Percentiles rank a stretch among this genome's conserved stretches.
Evolutionary conservation across 2,888 invertebrate species (phyloP).

Genomic region (Itoplectis maculator): DNA sequence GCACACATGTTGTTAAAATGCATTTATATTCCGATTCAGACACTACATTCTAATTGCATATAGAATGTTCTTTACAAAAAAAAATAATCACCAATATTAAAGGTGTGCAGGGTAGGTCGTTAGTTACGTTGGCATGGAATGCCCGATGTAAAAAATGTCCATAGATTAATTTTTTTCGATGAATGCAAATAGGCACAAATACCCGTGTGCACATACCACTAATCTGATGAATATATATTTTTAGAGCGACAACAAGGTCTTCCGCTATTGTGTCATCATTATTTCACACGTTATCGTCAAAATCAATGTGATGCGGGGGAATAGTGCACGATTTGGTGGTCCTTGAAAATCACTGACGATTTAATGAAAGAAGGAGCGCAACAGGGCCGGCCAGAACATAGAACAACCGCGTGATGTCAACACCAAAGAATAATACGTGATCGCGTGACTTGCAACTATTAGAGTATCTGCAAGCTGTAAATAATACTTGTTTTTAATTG

Average conservation of each 20-base stretch:
- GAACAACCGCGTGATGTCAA: no score
- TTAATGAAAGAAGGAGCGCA: neutral
- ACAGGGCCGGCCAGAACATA: neutral
- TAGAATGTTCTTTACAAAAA: no score
- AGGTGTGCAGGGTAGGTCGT: no score
- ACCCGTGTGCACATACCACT: neutral
- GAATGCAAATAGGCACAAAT: neutral
- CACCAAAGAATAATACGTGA: neutral
- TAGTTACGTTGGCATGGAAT: no score
- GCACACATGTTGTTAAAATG: no score
- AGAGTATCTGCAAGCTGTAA: neutral
- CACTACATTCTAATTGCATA: no score
- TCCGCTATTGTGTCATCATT: slow-evolving; percentile 16
- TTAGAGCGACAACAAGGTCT: slow-evolving; percentile 2
- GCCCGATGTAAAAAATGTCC: neutral
- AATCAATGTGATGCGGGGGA: neutral
- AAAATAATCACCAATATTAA: no score
- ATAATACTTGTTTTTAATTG: slow-evolving; percentile 13
- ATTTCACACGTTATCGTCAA: neutral
- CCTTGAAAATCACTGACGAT: slow-evolving; percentile 9
- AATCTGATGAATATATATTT: neutral
- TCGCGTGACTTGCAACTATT: slow-evolving; percentile 3
- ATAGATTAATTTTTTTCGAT: neutral
- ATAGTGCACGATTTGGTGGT: neutral
- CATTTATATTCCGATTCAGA: no score